phyloP scores from a whole-genome alignment of 2,797 vertebrate species.

The Dermochelys coriacea region DNA sequence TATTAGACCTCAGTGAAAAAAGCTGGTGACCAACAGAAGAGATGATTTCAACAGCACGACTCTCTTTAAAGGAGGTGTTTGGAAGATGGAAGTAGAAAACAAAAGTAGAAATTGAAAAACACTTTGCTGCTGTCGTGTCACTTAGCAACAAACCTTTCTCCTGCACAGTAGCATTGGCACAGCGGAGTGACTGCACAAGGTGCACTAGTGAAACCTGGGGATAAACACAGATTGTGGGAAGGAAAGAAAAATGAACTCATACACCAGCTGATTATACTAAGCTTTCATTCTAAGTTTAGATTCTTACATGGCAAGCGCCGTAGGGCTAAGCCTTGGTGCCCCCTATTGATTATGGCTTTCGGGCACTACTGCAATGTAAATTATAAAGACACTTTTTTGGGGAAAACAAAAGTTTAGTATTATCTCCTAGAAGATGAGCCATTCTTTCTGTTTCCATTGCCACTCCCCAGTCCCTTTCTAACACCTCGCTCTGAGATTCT shows the following conservation, averaged over 20 bases:
- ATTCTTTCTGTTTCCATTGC: background rate
- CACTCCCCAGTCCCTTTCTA: background rate
- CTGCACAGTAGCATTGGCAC: background rate
- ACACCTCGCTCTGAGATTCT: background rate
- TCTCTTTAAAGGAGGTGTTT: slow-evolving; percentile 27
- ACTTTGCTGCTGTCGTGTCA: slow-evolving; percentile 66
- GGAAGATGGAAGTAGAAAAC: slow-evolving; percentile 70
- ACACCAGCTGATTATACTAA: background rate
- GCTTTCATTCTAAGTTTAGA: background rate
- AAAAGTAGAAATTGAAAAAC: slow-evolving; percentile 57
- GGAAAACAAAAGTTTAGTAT: background rate
- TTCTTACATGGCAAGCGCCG: background rate
- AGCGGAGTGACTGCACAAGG: slow-evolving; percentile 33
- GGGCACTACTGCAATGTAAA: background rate
- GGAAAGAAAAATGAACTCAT: background rate
- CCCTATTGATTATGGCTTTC: background rate
- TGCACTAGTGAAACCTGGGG: background rate
- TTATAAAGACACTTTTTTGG: background rate
- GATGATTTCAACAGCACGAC: slow-evolving; percentile 39
- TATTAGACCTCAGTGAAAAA: background rate
- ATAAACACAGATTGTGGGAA: background rate
- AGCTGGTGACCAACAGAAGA: background rate
- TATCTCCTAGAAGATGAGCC: background rate
- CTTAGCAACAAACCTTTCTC: slow-evolving; percentile 53
- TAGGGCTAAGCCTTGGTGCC: background rate